A percentile compares a stretch with the other conserved stretches of the same genome.
These are phyloP conservation scores for Sylvietta virens DNA, from an alignment of 2,113 vertebrate genomes.

Conservation along the genomic window DNA sequence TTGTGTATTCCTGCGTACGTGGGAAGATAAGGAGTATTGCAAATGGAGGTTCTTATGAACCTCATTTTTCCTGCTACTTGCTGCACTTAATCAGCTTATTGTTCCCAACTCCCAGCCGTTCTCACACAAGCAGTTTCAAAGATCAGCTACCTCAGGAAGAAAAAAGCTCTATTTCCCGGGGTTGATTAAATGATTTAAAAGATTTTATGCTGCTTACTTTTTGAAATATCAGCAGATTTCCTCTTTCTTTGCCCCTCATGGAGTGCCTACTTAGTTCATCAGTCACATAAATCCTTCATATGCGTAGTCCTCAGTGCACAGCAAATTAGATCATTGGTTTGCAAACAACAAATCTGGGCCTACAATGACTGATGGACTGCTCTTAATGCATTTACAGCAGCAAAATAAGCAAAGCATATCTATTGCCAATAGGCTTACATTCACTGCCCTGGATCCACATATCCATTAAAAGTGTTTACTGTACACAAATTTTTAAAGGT, in stretches of 20 bases:
- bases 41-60: not conserved
- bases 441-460: not conserved
- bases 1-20: not conserved
- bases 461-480: not conserved
- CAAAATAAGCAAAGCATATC: not conserved
- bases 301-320: not conserved
- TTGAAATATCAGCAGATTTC: not conserved
- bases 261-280: not conserved
- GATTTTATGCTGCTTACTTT: not conserved
- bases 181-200: not conserved
- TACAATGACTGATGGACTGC: not conserved
- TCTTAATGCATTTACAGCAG: not conserved
- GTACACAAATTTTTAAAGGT: not conserved
- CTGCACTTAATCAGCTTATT: not conserved
- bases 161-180: not conserved
- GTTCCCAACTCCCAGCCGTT: not conserved
- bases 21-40: not conserved
- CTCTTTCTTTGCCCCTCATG: not conserved
- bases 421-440: not conserved
- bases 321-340: not conserved
- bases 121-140: not conserved
- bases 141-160: not conserved
- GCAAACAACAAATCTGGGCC: not conserved
- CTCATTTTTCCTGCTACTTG: slow-evolving; percentile 9
- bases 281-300: not conserved